Evolutionary conservation across 2,797 vertebrate genomes (phyloP), one percentile per base, ranked within the genome.

Genomic region (Hipposideros larvatus): DNA sequence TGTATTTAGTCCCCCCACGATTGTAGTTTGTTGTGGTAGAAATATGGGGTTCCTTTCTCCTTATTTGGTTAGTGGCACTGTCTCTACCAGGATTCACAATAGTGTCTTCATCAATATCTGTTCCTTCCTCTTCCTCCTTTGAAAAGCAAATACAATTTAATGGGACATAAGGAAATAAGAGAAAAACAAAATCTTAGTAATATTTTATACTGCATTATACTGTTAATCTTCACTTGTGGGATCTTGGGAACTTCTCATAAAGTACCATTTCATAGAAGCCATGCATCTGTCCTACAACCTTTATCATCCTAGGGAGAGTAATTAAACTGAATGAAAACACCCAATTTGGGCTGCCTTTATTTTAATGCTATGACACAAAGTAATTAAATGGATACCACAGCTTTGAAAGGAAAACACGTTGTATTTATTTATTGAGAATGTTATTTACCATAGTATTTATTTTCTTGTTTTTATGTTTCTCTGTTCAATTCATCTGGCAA

Each of bases 101-200:
- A 91, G 43, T 91, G 70, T 97, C 98, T 98, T 98, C 98, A 95
- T 97, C 94, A 74, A 77, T 90, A 28, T 97, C 95, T 91, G 97
- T 98, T 94, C 97, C 97, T 84, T 98, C 97, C 91, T 97, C 98
- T 98, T 98, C 98, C 91, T 98, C 98, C 98, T 99, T 98, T 96
- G 94, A 97, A 98, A 98, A 97, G 88, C 97, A 96, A 98, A 46
- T 66, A 46, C 90, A 34, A 97, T 86, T 88, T 96, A 34, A 97
- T 94, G 83, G 41, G 59, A 65, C 4, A 79, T 28, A 87, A 86
- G 19, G 43, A 82, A 71, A 70, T 41, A 59, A 74, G n/a, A 95
- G 59, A 75, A 82, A 82, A 74, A 46, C 2, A 2, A 78, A n/a
- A 68, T 79, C 24, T 90, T 65, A 88, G n/a, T 37, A 92, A 37